Evolutionary conservation across 1,140 invertebrate species (phyloP).

Genomic region (Agrypnia vestita): DNA sequence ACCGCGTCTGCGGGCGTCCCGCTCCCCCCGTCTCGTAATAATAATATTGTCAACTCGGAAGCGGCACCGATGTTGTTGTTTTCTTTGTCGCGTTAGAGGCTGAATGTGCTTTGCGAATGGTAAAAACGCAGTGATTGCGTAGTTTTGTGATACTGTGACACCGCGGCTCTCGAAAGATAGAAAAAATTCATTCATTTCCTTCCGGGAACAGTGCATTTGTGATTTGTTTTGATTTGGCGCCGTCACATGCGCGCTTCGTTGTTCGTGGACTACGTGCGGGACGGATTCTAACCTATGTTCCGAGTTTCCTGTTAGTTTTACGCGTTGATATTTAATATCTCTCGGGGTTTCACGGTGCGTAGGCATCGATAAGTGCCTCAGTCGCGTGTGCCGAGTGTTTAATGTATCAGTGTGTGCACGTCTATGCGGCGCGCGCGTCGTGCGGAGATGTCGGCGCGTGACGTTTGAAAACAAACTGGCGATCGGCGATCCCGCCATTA

Average conservation of each 20-base stretch:
- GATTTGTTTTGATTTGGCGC: constrained; percentile 31
- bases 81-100: constrained; percentile 30
- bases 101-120: constrained; percentile 11
- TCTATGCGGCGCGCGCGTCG: constrained; percentile 35
- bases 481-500: constrained; percentile 45
- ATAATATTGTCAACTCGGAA: constrained; percentile 36
- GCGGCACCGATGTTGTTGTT: constrained; percentile 19
- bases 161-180: not conserved
- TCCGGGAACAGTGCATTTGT: not conserved
- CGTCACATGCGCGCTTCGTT: constrained; percentile 22
- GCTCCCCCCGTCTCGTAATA: constrained; percentile 16
- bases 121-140: not conserved
- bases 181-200: not conserved
- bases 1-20: constrained; percentile 20
- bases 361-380: constrained; percentile 40
- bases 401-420: constrained; percentile 32
- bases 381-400: constrained; percentile 38
- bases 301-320: constrained; percentile 28
- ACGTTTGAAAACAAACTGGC: constrained; percentile 48
- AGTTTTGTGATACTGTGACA: not conserved
- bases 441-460: constrained; percentile 20
- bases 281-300: constrained; percentile 27
- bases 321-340: constrained; percentile 28
- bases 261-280: not conserved
- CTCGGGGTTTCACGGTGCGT: constrained; percentile 23